These are phyloP conservation scores for Patella vulgata DNA, from an alignment of 1,140 invertebrate species.

Conservation along the genomic window DNA sequence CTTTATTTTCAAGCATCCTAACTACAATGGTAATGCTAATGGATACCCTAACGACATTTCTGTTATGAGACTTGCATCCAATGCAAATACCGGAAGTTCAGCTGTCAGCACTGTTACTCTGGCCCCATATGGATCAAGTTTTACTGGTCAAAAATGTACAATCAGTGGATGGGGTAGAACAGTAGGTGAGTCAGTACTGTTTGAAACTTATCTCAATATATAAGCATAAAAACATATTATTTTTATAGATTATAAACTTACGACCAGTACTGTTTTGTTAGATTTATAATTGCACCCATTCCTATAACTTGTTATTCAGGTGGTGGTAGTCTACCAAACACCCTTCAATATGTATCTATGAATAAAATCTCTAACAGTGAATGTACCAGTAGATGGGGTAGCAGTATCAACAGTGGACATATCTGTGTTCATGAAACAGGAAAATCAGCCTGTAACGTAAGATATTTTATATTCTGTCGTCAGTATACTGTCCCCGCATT, in stretches of 20 bases:
- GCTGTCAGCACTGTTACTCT: slow-evolving; percentile 2
- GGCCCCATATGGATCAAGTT: slow-evolving; percentile 4
- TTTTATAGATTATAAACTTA: background rate
- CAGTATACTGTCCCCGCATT: too few relatives aligned
- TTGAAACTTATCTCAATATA: too few relatives aligned
- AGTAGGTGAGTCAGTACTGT: slow-evolving; percentile 1
- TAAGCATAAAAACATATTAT: background rate
- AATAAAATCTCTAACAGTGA: slow-evolving; percentile 25
- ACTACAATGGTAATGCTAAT: slow-evolving; percentile 22
- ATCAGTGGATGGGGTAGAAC: slow-evolving; percentile 20
- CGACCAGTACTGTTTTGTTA: background rate
- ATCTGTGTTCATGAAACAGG: slow-evolving; percentile 16
- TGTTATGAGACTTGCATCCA: too few relatives aligned
- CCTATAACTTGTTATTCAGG: background rate
- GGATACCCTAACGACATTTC: slow-evolving; percentile 35
- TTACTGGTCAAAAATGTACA: slow-evolving; percentile 2
- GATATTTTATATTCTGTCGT: too few relatives aligned
- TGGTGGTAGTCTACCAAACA: slow-evolving; percentile 8
- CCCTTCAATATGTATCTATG: slow-evolving; percentile 25
- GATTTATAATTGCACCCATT: too few relatives aligned
- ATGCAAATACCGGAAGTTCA: background rate
- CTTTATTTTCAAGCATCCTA: slow-evolving; percentile 20
- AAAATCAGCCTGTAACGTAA: slow-evolving; percentile 13
- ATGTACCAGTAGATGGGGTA: slow-evolving; percentile 30
- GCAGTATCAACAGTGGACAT: slow-evolving; percentile 18